Base-by-base conservation (phyloP, 2,888 invertebrate species). In the Athalia cordata region DNA sequence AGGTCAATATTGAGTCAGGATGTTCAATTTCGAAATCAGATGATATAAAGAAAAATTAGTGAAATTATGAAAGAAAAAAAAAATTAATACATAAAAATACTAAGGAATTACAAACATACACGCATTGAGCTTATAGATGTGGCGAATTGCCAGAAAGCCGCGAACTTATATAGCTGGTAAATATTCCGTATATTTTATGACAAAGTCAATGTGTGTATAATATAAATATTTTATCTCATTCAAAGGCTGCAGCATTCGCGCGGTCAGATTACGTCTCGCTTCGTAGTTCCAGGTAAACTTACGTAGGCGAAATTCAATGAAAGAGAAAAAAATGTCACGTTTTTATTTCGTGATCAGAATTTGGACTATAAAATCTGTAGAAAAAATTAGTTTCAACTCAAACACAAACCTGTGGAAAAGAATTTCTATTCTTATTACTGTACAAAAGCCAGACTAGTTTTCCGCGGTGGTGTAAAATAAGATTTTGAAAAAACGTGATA, bases 41-140 rank as follows among this genome's bases (percentile, higher is more conserved):
- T 29, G 29, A 29, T 29, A 29, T 29, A 29, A 0, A 29, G 29
- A 29, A 29, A 29, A 29, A 29, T 29, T 29, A 29, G 29, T 29
- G 29, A 29, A 29, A 29, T 2, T 2, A 4, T 0, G 52, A 4
- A 67, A 70, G 1, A 29, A 72, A 59, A 72, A 59, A 4, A 59
- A 47, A 59, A 45, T 47, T 68, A 59, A 72, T 59, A 72, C 13
- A 59, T 13, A 8, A 59, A 72, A 72, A 47, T 43, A 72, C 72
- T 47, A 45, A 72, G 72, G 29, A 72, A 72, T 72, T 72, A 72
- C 57, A 52, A 59, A 72, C 59, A 72, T 47, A 57, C n/a, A 59
- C 47, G 4, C 57, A 68, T 5, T 8, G 43, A 49, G 49, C 29
- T 29, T 29, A 8, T 49, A 45, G 5, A 55, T 11, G 45, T 72